phyloP scores from a whole-genome alignment of 2,888 invertebrate species.

The Philopedon plagiatum region DNA sequence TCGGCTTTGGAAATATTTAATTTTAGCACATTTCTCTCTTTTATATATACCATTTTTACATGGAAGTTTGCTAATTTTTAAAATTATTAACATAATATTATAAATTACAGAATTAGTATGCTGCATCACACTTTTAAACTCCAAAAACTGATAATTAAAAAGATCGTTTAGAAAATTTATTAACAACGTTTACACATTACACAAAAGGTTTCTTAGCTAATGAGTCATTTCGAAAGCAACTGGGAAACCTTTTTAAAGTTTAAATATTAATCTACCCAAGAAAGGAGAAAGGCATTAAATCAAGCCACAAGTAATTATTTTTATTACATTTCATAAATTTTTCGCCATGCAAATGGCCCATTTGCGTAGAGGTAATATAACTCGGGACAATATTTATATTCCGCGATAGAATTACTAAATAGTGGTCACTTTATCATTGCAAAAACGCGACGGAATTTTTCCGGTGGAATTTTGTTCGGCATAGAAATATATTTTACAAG shows the following conservation, averaged over 20 bases:
- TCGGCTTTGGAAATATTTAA: no score
- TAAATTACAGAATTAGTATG: constrained; percentile 1
- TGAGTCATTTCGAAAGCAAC: constrained; percentile 36
- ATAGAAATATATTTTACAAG: neutral
- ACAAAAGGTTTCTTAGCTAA: constrained; percentile 20
- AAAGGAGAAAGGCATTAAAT: constrained; percentile 41
- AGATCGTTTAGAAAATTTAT: constrained; percentile 18
- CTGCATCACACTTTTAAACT: neutral
- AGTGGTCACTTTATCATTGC: constrained; percentile 20
- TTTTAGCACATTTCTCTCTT: no score
- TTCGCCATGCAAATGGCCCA: constrained; percentile 42
- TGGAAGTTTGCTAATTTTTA: no score
- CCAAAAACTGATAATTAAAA: neutral
- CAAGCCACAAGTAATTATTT: constrained; percentile 42
- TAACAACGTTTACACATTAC: constrained; percentile 25
- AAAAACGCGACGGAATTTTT: neutral
- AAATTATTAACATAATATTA: no score
- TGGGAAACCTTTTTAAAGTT: constrained; percentile 39
- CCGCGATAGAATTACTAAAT: constrained; percentile 35
- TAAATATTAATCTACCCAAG: constrained; percentile 31
- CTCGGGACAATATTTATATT: constrained; percentile 25
- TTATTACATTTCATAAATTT: constrained; percentile 42
- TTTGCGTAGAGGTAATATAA: constrained; percentile 34
- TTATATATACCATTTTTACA: no score
- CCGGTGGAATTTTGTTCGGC: neutral